These are phyloP conservation scores for Meloidogyne hapla DNA, from an alignment of 1,140 invertebrate species.

Conservation along the genomic window DNA sequence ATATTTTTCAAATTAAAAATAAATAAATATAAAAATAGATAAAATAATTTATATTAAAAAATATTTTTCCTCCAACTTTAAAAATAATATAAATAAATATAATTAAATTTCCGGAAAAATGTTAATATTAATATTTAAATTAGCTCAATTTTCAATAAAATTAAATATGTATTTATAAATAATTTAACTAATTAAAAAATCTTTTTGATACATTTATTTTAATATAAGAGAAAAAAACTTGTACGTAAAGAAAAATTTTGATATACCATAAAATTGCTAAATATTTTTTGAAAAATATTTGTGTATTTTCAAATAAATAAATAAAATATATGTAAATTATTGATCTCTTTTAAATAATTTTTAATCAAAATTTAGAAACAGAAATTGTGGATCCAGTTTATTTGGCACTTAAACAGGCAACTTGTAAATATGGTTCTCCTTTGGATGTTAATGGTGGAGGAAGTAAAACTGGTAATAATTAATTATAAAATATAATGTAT, in stretches of 20 bases:
- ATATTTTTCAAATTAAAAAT: not conserved
- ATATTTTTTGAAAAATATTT: too few relatives aligned
- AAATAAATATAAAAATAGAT: too few relatives aligned
- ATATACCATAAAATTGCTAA: too few relatives aligned
- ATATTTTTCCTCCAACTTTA: too few relatives aligned
- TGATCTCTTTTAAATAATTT: too few relatives aligned
- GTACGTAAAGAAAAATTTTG: too few relatives aligned
- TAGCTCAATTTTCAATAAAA: not conserved
- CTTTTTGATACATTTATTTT: not conserved
- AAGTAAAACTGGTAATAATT: not conserved
- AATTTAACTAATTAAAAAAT: not conserved
- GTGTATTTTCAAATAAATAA: not conserved
- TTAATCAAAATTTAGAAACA: conserved; percentile 36
- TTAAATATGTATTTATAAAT: not conserved
- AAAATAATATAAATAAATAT: too few relatives aligned
- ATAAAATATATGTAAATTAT: not conserved
- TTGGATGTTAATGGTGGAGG: conserved; percentile 14
- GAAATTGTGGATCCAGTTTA: conserved; percentile 57
- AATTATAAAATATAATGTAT: not conserved
- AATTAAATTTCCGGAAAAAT: too few relatives aligned
- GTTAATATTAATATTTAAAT: too few relatives aligned
- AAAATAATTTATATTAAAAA: too few relatives aligned
- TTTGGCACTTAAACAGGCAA: conserved; percentile 62
- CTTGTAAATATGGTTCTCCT: conserved; percentile 47
- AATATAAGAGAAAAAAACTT: too few relatives aligned